phyloP scores from a whole-genome alignment of 2,113 vertebrate genomes.

The Prolemur simus region DNA sequence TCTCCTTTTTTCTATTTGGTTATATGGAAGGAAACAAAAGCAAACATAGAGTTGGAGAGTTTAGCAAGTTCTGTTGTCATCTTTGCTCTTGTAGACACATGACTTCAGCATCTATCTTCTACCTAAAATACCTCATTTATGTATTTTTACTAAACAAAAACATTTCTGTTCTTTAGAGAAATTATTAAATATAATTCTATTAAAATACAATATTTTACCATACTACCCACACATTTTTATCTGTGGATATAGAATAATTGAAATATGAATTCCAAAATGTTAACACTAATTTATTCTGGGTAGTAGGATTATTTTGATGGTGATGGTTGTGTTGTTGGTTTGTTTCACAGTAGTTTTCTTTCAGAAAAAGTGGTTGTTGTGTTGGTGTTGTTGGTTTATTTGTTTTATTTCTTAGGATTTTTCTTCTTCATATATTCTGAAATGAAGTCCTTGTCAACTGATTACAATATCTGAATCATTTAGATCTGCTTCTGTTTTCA shows the following conservation, averaged over 20 bases:
- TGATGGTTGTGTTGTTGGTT: no score
- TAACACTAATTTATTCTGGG: neutral
- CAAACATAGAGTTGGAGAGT: neutral
- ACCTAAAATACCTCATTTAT: neutral
- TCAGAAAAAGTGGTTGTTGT: neutral
- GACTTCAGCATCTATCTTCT: neutral
- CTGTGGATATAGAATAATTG: neutral
- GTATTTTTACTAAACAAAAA: neutral
- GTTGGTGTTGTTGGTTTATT: no score
- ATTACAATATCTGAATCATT: no score
- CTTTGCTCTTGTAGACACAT: neutral
- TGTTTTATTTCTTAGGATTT: no score
- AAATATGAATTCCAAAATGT: neutral
- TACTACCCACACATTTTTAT: neutral
- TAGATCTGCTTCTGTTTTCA: no score
- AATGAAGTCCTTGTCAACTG: no score
- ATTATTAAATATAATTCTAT: neutral
- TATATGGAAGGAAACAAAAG: neutral
- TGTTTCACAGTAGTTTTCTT: neutral
- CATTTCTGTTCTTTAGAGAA: neutral
- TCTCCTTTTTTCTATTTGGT: neutral
- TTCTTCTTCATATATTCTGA: no score
- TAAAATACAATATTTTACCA: neutral
- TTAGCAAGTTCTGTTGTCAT: neutral
- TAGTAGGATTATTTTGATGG: neutral